These are phyloP conservation scores for Callyntrura sp. DNA, from an alignment of 2,888 invertebrate species.

Conservation along the genomic window DNA sequence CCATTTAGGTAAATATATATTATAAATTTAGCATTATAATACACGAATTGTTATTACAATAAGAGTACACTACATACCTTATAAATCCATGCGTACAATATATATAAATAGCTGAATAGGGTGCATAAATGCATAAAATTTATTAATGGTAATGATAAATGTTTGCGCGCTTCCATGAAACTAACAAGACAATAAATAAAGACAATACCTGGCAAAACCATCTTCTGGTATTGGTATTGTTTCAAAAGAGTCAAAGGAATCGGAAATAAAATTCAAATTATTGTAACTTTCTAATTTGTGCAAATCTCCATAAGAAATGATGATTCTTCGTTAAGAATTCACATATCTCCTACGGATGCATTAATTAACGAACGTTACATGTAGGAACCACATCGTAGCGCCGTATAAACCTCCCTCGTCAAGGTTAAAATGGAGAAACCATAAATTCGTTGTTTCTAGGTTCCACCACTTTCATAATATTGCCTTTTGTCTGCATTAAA, in stretches of 20 bases:
- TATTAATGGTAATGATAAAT: constrained; percentile 53
- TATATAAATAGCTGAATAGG: constrained; percentile 32
- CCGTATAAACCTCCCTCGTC: no score
- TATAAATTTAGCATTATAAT: constrained; percentile 37
- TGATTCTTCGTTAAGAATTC: no score
- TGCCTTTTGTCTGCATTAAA: no score
- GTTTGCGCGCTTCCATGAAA: constrained; percentile 83
- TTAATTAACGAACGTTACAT: no score
- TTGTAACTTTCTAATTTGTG: constrained; percentile 3
- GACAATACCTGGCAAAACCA: constrained; percentile 80
- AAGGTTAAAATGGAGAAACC: no score
- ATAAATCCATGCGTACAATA: neutral
- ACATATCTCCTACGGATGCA: no score
- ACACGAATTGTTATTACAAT: neutral
- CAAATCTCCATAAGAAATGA: neutral
- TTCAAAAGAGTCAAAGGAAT: constrained; percentile 56
- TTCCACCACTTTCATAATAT: no score
- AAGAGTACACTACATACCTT: neutral
- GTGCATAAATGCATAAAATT: constrained; percentile 38
- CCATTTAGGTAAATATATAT: neutral
- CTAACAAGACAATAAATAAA: constrained; percentile 83
- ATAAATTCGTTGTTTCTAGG: no score
- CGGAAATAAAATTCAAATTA: constrained; percentile 61
- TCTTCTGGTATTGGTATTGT: constrained; percentile 78
- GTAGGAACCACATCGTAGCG: no score